phyloP scores from a whole-genome alignment of 1,140 invertebrate genomes.

The Oedothorax gibbosus region DNA sequence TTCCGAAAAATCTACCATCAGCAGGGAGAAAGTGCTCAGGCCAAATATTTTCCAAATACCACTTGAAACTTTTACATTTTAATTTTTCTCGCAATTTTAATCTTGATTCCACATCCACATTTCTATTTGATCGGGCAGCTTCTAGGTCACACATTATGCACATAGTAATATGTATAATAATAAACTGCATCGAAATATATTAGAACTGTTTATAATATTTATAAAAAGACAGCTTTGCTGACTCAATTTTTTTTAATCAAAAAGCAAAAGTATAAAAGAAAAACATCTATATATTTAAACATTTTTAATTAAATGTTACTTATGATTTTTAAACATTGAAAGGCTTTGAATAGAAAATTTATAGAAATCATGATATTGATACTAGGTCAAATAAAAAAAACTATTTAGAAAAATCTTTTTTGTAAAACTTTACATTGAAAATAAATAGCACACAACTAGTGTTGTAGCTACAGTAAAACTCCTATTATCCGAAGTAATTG shows the following conservation, averaged over 20 bases:
- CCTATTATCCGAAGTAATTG: too few species aligned
- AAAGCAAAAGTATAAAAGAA: neutral
- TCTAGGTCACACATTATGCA: conserved; percentile 68
- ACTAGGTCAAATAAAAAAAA: too few species aligned
- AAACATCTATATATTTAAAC: neutral
- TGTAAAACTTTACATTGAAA: too few species aligned
- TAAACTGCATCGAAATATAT: neutral
- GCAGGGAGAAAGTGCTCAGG: conserved; percentile 84
- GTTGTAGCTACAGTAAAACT: too few species aligned
- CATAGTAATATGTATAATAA: neutral
- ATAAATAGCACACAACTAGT: too few species aligned
- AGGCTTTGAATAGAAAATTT: too few species aligned
- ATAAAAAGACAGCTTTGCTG: neutral
- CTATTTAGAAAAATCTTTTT: too few species aligned
- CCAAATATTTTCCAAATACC: conserved; percentile 93
- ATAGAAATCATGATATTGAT: too few species aligned
- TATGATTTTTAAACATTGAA: too few species aligned
- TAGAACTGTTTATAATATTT: neutral
- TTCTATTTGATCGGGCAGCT: conserved; percentile 73
- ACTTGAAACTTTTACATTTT: conserved; percentile 89
- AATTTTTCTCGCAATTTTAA: conserved; percentile 80
- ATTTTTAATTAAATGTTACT: too few species aligned
- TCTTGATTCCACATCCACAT: conserved; percentile 79
- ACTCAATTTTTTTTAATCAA: too few species aligned
- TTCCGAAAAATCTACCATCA: conserved; percentile 83